A percentile compares a stretch with the other conserved stretches of the same genome.
Evolutionary conservation across 2,113 vertebrate genomes (phyloP).

Genomic region (Acinonyx jubatus): DNA sequence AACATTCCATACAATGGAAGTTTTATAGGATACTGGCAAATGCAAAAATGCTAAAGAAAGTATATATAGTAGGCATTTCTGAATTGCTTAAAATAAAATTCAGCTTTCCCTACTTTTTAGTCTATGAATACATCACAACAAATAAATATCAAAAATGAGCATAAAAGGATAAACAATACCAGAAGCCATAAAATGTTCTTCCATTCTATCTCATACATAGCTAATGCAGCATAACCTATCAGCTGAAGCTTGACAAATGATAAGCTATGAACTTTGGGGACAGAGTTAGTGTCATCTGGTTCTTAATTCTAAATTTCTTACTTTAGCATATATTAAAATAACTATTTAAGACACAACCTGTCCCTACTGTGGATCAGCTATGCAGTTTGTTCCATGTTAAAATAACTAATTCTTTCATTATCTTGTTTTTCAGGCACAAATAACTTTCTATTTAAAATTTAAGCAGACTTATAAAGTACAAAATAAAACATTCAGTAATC

Average conservation of each 20-base stretch:
- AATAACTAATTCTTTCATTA: conserved; percentile 51
- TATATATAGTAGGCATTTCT: conserved; percentile 39
- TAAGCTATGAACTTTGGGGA: conserved; percentile 55
- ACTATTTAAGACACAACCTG: conserved; percentile 52
- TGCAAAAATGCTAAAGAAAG: conserved; percentile 51
- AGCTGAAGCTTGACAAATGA: conserved; percentile 48
- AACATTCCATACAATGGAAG: conserved; percentile 46
- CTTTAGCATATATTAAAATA: background rate
- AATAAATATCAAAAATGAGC: conserved; percentile 48
- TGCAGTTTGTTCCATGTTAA: conserved; percentile 29
- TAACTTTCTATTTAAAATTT: conserved; percentile 64
- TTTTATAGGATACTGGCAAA: conserved; percentile 59
- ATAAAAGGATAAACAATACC: conserved; percentile 44
- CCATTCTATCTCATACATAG: background rate
- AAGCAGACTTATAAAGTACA: conserved; percentile 23
- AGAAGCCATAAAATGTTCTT: conserved; percentile 2
- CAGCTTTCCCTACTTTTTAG: conserved; percentile 26
- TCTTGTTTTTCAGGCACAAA: conserved; percentile 43
- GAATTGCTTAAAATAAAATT: conserved; percentile 54
- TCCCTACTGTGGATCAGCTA: background rate
- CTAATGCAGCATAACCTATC: conserved; percentile 5
- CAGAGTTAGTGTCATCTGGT: conserved; percentile 9
- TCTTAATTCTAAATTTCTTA: conserved; percentile 47
- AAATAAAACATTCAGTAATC: conserved; percentile 51
- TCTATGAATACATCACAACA: conserved; percentile 19